Evolutionary conservation across 2,113 vertebrate species (phyloP), one percentile per base, ranked within the genome.

Genomic region (Hyaena hyaena): DNA sequence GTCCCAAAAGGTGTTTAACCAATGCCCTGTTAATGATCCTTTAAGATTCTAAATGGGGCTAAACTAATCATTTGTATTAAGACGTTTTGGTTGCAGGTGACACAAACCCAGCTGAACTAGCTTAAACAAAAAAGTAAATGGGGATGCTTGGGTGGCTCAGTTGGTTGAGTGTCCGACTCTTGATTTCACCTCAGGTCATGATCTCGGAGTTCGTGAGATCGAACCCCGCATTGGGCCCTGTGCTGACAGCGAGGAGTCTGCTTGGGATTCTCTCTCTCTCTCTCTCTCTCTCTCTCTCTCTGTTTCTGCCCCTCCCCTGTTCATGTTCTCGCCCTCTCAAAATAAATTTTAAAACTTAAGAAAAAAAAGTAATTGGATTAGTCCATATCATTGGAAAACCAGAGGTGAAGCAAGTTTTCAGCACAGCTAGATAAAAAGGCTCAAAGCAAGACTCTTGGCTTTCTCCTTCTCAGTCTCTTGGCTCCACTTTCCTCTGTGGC

Each of bases 51-150:
- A 21, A 84, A 80, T 73, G 50, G 39, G 16, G 3, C 69, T 84
- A 71, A 91, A 93, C 45, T 74, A 83, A 81, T 76, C 90, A 79
- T 66, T 61, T 94, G 10, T 82, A 77, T 76, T 91, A 53, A 86
- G n/a, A 74, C 84, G 35, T 31, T 81, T 88, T 53, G 53, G 33
- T 88, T 94, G 53, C 53, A 58, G 76, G 28, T 3, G 26, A 83
- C 80, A 95, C 45, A 96, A 93, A 89, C 23, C 24, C 76, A 92
- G n/a, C 14, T 93, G 61, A 89, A 84, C 58, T 86, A 90, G 5
- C 6, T 81, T 93, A 66, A 93, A 31, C 31, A 33, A 86, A 95
- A 92, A 28, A 87, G 39, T 28, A 92, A 94, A 48, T 23, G 7
- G 21, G 58, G 21, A 2, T 0, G 19, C 58, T 7, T 23, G 58